Evolutionary conservation across 2,797 vertebrate genomes (phyloP).

Genomic region (Rhinella marina): DNA sequence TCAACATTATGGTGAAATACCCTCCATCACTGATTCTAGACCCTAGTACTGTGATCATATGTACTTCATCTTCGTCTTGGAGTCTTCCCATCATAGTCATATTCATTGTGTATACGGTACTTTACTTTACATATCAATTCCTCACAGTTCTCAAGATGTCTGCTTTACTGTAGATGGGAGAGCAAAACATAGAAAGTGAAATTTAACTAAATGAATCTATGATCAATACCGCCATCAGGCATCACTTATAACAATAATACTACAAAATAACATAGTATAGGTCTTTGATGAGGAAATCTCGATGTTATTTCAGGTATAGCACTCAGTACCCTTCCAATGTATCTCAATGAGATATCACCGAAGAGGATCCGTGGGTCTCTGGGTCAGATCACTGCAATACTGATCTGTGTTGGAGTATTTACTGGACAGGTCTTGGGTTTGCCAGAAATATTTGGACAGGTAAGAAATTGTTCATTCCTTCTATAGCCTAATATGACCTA

Average conservation of each 20-base stretch:
- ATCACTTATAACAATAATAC: not conserved
- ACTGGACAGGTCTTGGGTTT: constrained; percentile 88
- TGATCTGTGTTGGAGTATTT: constrained; percentile 94
- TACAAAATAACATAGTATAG: not conserved
- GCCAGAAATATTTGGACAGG: constrained; percentile 89
- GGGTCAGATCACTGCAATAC: constrained; percentile 91
- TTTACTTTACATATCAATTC: too few relatives aligned
- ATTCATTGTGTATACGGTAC: too few relatives aligned
- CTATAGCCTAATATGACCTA: not conserved
- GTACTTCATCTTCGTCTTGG: too few relatives aligned
- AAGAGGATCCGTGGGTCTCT: constrained; percentile 85
- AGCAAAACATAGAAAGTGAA: too few relatives aligned
- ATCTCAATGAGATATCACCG: constrained; percentile 93
- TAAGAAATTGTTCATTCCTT: constrained; percentile 68
- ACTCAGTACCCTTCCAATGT: constrained; percentile 91
- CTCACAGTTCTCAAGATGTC: too few relatives aligned
- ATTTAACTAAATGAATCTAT: not conserved
- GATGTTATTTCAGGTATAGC: constrained; percentile 79
- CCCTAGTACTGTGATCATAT: too few relatives aligned
- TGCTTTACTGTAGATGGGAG: too few relatives aligned
- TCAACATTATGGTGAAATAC: too few relatives aligned
- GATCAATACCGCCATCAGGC: not conserved
- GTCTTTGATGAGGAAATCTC: not conserved
- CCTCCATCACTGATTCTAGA: too few relatives aligned
- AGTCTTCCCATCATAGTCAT: too few relatives aligned